A percentile compares a stretch with the other conserved stretches of the same genome.
phyloP scores from a whole-genome alignment of 2,113 vertebrate genomes.

The Lipophrys pholis region DNA sequence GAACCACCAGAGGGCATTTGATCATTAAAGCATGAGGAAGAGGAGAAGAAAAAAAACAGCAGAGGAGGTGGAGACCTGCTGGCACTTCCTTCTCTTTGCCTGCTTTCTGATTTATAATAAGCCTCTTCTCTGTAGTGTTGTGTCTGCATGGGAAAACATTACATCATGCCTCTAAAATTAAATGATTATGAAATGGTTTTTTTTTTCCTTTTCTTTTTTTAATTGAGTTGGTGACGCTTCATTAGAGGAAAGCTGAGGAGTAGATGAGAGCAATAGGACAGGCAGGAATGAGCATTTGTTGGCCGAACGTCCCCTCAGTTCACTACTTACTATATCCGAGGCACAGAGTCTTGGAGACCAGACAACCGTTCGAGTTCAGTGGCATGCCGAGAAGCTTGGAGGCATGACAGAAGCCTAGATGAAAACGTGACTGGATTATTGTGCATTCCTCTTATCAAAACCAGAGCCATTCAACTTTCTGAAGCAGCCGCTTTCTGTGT shows the following conservation, averaged over 20 bases:
- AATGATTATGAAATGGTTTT: background rate
- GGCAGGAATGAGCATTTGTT: background rate
- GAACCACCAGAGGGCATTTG: conserved; percentile 72
- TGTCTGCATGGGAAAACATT: conserved; percentile 31
- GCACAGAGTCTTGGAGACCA: conserved; percentile 22
- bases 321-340: conserved; percentile 2
- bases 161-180: conserved; percentile 15
- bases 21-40: conserved; percentile 57
- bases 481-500: conserved; percentile 21
- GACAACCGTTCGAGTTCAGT: conserved; percentile 43
- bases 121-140: conserved; percentile 38
- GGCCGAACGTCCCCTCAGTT: background rate
- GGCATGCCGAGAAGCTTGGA: conserved; percentile 42
- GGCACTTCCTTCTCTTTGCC: conserved; percentile 38
- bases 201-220: background rate
- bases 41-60: conserved; percentile 35
- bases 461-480: conserved; percentile 43
- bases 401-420: conserved; percentile 42
- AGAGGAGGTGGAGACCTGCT: conserved; percentile 50
- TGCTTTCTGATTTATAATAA: conserved; percentile 42
- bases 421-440: conserved; percentile 59
- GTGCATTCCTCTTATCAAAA: conserved; percentile 30
- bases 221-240: conserved; percentile 4
- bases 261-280: background rate
- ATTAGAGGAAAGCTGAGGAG: conserved; percentile 2